Base-by-base conservation (phyloP, 2,888 invertebrate genomes). In the Oligia strigilis region DNA sequence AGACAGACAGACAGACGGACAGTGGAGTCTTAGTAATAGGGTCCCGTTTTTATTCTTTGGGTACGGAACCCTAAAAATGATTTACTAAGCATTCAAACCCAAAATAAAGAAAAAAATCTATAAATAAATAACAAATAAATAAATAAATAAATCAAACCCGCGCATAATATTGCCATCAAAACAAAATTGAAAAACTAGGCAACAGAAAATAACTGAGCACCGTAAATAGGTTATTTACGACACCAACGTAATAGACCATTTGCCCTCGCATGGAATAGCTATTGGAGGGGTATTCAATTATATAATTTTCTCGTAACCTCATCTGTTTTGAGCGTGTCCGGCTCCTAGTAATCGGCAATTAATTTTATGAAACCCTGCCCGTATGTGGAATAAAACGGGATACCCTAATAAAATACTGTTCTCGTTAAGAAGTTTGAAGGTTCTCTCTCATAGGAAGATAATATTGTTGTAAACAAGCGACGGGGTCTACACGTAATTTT, bases 331-430 rank as follows among this genome's bases (percentile, higher is more conserved):
- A 77, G 72, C 85, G 36, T 80, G 80, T 73, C 81, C 65, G 49
- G 74, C 70, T 79, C 70, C 66, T 67, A 66, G 74, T 85, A 81
- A 88, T 87, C 82, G 79, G 64, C 88, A 85, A 85, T 88, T 88
- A 88, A 87, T 88, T 88, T 80, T 71, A 46, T 82, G 83, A 82
- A 80, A 83, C 82, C 77, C 78, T 85, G 72, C 6, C 72, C 64
- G 77, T 85, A 81, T 85, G 85, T 81, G 72, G 36, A 81, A 84
- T 81, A 84, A 84, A 84, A 75, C 65, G 49, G 40, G 77, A 62
- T 72, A 85, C 75, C 81, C 72, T 81, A 75, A 84, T 84, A 85
- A 84, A 84, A 84, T 85, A 84, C 62, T 77, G 69, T 66, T 75
- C 72, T 62, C 71, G 77, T 72, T 84, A n/a, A 11, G n/a, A n/a